Base-by-base conservation (phyloP, 1,140 invertebrate genomes). In the Calosoma granatense region DNA sequence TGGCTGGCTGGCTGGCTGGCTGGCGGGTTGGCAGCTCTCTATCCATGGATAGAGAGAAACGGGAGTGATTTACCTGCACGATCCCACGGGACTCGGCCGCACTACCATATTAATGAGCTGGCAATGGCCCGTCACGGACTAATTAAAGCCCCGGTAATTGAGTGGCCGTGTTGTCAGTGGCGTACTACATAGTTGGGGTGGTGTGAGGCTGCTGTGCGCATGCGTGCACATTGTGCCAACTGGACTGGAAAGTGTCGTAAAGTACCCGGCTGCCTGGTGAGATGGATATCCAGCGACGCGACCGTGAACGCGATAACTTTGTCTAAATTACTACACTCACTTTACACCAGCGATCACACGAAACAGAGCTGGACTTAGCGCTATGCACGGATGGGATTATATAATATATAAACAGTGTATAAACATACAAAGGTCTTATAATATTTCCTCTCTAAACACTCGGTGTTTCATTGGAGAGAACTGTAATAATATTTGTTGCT, bases 51-150 rank as follows among this genome's bases (percentile, higher is more conserved):
- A n/a, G n/a, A n/a, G n/a, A n/a, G n/a, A n/a, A n/a, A n/a, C n/a
- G n/a, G 55, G 61, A 65, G 62, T 67, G 66, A 67, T 67, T 67
- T 66, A 67, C 63, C 65, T 66, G 65, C 63, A 56, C 59, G 62
- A 62, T 63, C 61, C 56, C 62, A 59, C 52, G 65, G 61, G 61
- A 60, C 59, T 57, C 56, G 41, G 55, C 59, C 30, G 57, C 59
- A 51, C 58, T 51, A 57, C 61, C 58, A 62, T 64, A 67, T 68
- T 68, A 68, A 68, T 67, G 66, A 68, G 66, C 66, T 65, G 64
- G 66, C 66, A 68, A 68, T 68, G 66, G 66, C 60, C 65, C 66
- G 66, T 68, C 65, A 68, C 65, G 63, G 66, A 66, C 65, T 67
- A 68, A 68, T 68, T 68, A 68, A 68, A 65, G 65, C 65, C 60